Percentiles rank a stretch among this genome's conserved stretches.
Conservation (phyloP, 2,113 vertebrate species). For the Campylomormyrus tamandua region DNA sequence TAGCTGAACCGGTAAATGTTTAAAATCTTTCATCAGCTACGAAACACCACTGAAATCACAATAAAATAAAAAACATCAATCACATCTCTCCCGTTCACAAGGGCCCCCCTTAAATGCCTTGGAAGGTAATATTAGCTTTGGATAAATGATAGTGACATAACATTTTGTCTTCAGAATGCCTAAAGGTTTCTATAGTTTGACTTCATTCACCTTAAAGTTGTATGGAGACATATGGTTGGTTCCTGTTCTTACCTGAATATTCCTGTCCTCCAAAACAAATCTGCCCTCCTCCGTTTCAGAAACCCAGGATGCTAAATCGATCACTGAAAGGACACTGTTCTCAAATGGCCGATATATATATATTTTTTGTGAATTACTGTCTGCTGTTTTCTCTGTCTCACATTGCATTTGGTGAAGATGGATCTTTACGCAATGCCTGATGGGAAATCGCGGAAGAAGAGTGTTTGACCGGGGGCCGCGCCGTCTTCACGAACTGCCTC, state of each 20-base stretch:
- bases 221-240: not conserved
- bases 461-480: not conserved
- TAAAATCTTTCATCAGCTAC: not conserved
- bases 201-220: not conserved
- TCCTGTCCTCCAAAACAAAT: not conserved
- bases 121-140: not conserved
- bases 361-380: not conserved
- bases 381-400: not conserved
- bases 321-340: not conserved
- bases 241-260: not conserved
- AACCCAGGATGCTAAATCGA: not conserved
- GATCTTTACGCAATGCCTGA: not conserved
- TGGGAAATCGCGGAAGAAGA: not conserved
- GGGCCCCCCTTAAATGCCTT: not conserved
- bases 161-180: not conserved
- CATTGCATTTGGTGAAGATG: not conserved
- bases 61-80: not conserved
- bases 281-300: not conserved
- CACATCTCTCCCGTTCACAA: not conserved
- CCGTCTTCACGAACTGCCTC: not conserved
- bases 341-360: not conserved
- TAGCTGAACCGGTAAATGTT: conserved; percentile 38
- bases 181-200: not conserved
- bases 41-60: not conserved
- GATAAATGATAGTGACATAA: not conserved